Conservation (phyloP, 2,797 vertebrate genomes). For the Eulemur mongoz region DNA sequence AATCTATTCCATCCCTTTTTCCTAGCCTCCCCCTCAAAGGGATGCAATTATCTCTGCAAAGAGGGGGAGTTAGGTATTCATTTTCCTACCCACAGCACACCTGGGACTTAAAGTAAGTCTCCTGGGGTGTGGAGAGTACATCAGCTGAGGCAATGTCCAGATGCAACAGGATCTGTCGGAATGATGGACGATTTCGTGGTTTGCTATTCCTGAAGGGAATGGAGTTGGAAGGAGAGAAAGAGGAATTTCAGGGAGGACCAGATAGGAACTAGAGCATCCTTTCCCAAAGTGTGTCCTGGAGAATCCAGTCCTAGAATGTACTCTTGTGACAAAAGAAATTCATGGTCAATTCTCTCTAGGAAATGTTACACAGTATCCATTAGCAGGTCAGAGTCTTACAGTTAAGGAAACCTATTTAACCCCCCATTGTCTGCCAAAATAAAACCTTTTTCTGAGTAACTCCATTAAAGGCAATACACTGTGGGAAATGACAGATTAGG, state of each 20-base stretch:
- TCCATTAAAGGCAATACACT: not conserved
- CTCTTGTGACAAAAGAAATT: not conserved
- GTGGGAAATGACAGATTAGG: not conserved
- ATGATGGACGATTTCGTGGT: conserved; percentile 95
- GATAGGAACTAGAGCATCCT: not conserved
- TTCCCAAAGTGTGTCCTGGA: not conserved
- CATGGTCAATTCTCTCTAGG: not conserved
- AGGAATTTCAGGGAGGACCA: not conserved
- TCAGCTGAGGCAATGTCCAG: conserved; percentile 97
- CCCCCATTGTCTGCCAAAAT: not conserved
- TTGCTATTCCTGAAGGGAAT: conserved; percentile 93
- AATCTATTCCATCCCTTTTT: not conserved
- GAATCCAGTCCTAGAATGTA: not conserved
- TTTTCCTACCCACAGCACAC: conserved; percentile 81
- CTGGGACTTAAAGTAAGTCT: conserved; percentile 98
- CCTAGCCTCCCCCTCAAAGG: not conserved
- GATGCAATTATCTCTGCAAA: not conserved
- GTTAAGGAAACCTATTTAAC: not conserved
- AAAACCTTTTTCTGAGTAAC: not conserved
- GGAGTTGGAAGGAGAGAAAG: not conserved
- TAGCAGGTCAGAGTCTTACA: not conserved
- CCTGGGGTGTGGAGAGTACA: conserved; percentile 95
- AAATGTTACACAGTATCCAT: no score
- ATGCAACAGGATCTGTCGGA: conserved; percentile 96
- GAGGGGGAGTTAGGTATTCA: not conserved